Evolutionary conservation across 1,140 invertebrate genomes (phyloP), one percentile per base, ranked within the genome.

Genomic region (Asbolus verrucosus): DNA sequence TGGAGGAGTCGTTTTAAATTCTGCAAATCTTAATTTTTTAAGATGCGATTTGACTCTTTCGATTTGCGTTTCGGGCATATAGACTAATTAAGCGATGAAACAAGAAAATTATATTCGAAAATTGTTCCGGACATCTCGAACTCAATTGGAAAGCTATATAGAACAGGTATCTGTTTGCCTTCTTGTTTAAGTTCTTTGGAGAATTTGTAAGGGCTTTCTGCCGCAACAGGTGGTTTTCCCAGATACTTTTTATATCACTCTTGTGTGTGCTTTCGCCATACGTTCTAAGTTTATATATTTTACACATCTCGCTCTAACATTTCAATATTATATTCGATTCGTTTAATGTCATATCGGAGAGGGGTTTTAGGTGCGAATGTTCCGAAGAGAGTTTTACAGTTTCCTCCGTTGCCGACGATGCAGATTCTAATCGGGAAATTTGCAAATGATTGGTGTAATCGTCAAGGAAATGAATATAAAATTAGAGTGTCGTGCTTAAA

Each of bases 201-300:
- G 46, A 27, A 27, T 54, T 24, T 54, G 46, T 54, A 27, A 27
- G 21, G 46, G 19, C 11, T 54, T 54, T 36, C 5, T 5, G 33
- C 11, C 21, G 46, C 46, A 54, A 54, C 46, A 54, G 46, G 46
- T 54, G 46, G 46, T 54, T 54, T 14, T 27, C 46, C 21, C 46
- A 2, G 21, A 24, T 54, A 27, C 46, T 54, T 54, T 54, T 54
- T 54, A 27, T 27, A 54, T 13, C n/a, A 27, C 21, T 54, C 19
- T n/a, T 18, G 46, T 54, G 46, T 54, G 46, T 54, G 46, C 46
- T 54, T 54, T 27, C 21, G 9, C 14, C 46, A 54, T 54, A 54
- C 46, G 46, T 54, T 54, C 33, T n/a, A 4, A n/a, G 33, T 36
- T 36, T 36, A 36, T 36, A 36, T 11, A 36, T 11, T 36, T 36